Evolutionary conservation across 2,888 invertebrate genomes (phyloP), one percentile per base, ranked within the genome.

Genomic region (Dryocosmus kuriphilus): DNA sequence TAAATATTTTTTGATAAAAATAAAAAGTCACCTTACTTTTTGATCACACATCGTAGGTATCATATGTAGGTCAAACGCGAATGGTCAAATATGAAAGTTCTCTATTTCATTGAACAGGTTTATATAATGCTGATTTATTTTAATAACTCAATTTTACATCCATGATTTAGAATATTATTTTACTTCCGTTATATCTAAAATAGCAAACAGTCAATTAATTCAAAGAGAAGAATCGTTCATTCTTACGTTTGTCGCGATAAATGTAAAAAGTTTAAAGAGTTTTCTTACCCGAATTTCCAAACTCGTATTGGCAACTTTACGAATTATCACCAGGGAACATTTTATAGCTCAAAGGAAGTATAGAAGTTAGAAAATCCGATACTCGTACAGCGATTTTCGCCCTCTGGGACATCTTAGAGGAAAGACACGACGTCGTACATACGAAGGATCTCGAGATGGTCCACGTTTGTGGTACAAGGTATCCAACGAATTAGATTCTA

Each of bases 391-490:
- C 30, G 46, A 71, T 71, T 71, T 71, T 51, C 30, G 30, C 19
- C 71, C 71, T 46, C 30, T 51, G 71, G 46, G 71, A 71, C 51
- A n/a, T 71, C 51, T 71, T 51, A 71, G 51, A n/a, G 27, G 51
- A 71, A 51, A 51, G 46, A 71, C 51, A 51, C 8, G 51, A 41
- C 9, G 30, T 46, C 32, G 51, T 51, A 30, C 51, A 71, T 51
- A 51, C 46, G 51, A 51, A 71, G 46, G 30, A 51, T 71, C 22
- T 71, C 51, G 32, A 32, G n/a, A 71, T 30, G 46, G 30, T 71
- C n/a, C n/a, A 9, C 19, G 11, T 71, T 51, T 30, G 24, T 51
- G 27, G n/a, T 51, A 46, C 27, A 51, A 71, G 8, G 27, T 27
- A 71, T 71, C 71, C 30, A n/a, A 16, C 30, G 19, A 30, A 5